Conservation (phyloP, 2,113 vertebrate species). For the Coptodon rendalli region DNA sequence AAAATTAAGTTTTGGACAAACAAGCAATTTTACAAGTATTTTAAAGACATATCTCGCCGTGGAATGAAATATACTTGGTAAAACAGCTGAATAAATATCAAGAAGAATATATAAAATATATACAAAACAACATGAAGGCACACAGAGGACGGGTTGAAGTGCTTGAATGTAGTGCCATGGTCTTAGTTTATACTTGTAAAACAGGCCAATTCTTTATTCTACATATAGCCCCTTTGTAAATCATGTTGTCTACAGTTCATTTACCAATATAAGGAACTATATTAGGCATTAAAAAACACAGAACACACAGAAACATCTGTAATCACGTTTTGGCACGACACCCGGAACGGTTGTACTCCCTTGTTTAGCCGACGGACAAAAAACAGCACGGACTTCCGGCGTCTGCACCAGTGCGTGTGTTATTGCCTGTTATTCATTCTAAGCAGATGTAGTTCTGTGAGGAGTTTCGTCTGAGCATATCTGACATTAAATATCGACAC, state of each 20-base stretch:
- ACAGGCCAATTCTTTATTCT: not conserved
- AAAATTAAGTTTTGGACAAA: not conserved
- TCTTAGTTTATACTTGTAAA: not conserved
- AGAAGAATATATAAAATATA: not conserved
- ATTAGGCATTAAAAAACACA: fast-evolving
- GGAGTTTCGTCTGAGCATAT: not conserved
- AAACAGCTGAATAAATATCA: not conserved
- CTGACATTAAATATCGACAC: not conserved
- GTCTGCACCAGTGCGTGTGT: not conserved
- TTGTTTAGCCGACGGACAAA: not conserved
- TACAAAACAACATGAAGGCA: not conserved
- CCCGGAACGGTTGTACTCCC: not conserved
- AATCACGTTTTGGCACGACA: not conserved
- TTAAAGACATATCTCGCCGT: too few species aligned
- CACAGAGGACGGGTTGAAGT: not conserved
- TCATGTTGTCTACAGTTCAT: not conserved
- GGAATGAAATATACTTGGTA: too few species aligned
- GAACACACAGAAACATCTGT: not conserved
- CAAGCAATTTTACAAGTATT: not conserved
- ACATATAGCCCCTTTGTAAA: not conserved
- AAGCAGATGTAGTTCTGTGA: not conserved
- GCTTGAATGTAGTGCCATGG: not conserved
- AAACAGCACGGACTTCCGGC: not conserved
- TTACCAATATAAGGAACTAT: not conserved
- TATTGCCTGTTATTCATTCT: not conserved